Evolutionary conservation across 2,888 invertebrate species (phyloP).

Genomic region (Mythimna ferrago): DNA sequence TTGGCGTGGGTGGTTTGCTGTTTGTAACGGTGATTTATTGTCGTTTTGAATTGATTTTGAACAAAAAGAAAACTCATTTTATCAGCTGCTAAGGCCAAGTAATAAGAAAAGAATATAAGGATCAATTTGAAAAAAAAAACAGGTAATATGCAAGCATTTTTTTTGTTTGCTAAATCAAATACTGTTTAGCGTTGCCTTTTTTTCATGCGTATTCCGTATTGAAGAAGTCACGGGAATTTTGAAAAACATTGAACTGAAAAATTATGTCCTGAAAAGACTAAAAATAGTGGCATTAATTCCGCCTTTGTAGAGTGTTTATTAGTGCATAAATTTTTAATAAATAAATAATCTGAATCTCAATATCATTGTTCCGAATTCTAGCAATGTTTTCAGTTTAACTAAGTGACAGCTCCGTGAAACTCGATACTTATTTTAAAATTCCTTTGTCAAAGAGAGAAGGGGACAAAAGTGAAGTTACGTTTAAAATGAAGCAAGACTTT

Average conservation of each 20-base stretch:
- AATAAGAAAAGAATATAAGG: too few relatives aligned
- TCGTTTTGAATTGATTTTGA: neutral
- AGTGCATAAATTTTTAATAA: too few relatives aligned
- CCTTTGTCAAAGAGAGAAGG: conserved; percentile 21
- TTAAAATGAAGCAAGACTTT: conserved; percentile 64
- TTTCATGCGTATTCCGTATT: too few relatives aligned
- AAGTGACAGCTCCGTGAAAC: conserved; percentile 12
- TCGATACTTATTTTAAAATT: conserved; percentile 20
- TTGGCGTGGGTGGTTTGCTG: neutral
- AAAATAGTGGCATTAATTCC: neutral
- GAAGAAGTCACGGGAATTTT: too few relatives aligned
- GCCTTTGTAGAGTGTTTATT: too few relatives aligned
- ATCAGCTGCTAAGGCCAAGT: too few relatives aligned
- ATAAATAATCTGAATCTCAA: neutral
- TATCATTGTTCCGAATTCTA: neutral
- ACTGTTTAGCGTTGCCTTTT: too few relatives aligned
- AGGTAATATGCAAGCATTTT: too few relatives aligned
- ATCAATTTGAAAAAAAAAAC: too few relatives aligned
- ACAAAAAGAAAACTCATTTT: neutral
- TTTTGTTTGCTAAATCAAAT: too few relatives aligned
- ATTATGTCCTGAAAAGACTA: too few relatives aligned
- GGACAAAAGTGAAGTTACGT: conserved; percentile 66
- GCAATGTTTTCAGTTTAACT: neutral
- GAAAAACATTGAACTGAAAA: too few relatives aligned
- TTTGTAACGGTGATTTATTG: neutral